Evolutionary conservation across 2,797 vertebrate species (phyloP), one percentile per base, ranked within the genome.

Genomic region (Myotis findleyi): DNA sequence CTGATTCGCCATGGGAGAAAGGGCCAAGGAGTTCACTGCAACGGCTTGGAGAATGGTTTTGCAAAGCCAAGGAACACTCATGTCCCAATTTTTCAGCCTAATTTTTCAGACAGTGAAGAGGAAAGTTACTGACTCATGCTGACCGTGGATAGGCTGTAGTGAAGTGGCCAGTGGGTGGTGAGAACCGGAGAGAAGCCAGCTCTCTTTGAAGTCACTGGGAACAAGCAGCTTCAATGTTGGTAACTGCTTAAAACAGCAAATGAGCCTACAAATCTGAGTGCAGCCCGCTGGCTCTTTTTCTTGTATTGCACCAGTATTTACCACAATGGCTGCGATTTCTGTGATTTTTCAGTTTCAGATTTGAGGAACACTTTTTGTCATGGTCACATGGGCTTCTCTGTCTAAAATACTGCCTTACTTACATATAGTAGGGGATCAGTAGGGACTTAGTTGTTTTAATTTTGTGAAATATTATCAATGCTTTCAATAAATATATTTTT

Each of bases 301-400:
- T 94, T 5, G 76, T 21, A 18, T n/a, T n/a, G 23, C 1, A 75
- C 57, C 49, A 47, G 13, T 12, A 49, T 53, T 62, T 69, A 21
- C 7, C 6, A 20, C 55, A 38, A 3, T 57, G 55, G 36, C 27
- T 72, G 21, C 64, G 25, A 55, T 87, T 94, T 87, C 57, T 85
- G 30, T 3, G 25, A 7, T 79, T 82, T 82, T 94, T 88, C 71
- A 87, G 44, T 90, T 96, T 95, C 27, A n/a, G 38, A 68, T 79
- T 33, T 72, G 77, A 77, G 51, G n/a, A 49, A 23, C 21, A 38
- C 18, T 36, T 93, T 85, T 36, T 93, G 13, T 93, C n/a, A 8
- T 51, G n/a, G 27, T 80, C 27, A 33, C 36, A 55, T 76, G 44
- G 7, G 27, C 90, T 77, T 91, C 13, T 84, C 62, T 87, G 17